Percentiles rank a stretch among this genome's conserved stretches.
phyloP scores from a whole-genome alignment of 2,888 invertebrate genomes.

The Lycophotia porphyrea region DNA sequence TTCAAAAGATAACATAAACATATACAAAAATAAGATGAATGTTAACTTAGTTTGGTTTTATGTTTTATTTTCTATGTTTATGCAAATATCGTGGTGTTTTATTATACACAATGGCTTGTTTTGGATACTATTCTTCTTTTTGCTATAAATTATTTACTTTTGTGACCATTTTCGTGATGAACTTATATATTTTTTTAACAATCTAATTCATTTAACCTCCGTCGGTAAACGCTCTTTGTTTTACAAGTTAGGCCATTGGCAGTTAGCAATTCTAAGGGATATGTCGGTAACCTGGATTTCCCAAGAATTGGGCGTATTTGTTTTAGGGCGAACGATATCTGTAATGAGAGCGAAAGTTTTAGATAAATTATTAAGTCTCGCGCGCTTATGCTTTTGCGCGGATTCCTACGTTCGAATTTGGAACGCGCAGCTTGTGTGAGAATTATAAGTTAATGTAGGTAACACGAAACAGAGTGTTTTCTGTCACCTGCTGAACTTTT shows the following conservation, averaged over 20 bases:
- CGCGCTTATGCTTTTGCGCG: too few species aligned
- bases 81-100: constrained; percentile 49
- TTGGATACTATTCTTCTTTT: constrained; percentile 7
- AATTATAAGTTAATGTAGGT: too few species aligned
- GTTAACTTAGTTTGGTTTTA: constrained; percentile 30
- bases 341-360: too few species aligned
- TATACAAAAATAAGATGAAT: constrained; percentile 52
- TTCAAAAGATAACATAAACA: constrained; percentile 31
- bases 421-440: too few species aligned
- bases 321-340: too few species aligned
- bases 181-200: background rate
- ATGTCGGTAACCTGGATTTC: background rate
- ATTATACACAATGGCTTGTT: constrained; percentile 23
- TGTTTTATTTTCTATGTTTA: constrained; percentile 55
- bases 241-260: too few species aligned
- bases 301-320: too few species aligned
- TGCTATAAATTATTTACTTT: background rate
- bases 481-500: background rate
- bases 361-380: too few species aligned
- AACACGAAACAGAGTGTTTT: background rate
- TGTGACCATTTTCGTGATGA: background rate
- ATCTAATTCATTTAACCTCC: background rate
- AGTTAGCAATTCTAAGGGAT: too few species aligned
- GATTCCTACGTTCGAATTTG: too few species aligned
- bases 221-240: background rate